Evolutionary conservation across 2,888 invertebrate species (phyloP).

Genomic region (Stenichneumon culpator): DNA sequence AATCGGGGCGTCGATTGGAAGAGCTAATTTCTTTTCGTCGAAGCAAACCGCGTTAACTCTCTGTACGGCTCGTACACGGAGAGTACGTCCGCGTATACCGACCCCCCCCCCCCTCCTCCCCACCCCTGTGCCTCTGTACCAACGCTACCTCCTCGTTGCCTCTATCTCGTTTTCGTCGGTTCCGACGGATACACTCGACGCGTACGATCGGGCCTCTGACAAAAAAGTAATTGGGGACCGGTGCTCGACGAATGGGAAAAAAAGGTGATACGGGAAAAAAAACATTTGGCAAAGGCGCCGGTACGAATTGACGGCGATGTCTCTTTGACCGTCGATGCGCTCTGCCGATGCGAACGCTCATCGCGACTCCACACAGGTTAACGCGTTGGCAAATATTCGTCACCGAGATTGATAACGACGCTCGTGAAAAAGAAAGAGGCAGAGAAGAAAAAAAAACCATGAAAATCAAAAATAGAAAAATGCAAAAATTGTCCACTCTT

Average conservation of each 20-base stretch:
- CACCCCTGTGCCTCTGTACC: constrained; percentile 3
- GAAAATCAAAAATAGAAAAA: background rate
- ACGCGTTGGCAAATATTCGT: constrained; percentile 56
- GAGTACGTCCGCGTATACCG: constrained; percentile 18
- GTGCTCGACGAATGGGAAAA: constrained; percentile 44
- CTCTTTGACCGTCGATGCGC: constrained; percentile 58
- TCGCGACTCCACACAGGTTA: constrained; percentile 25
- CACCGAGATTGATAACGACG: constrained; percentile 58
- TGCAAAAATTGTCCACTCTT: constrained; percentile 7
- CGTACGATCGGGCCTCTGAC: constrained; percentile 31
- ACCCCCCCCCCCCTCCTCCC: background rate
- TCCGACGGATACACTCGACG: constrained; percentile 22
- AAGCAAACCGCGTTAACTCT: constrained; percentile 74
- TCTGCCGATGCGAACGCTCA: background rate
- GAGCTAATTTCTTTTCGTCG: constrained; percentile 70
- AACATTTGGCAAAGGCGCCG: constrained; percentile 41
- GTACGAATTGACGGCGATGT: constrained; percentile 23
- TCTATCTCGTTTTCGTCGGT: constrained; percentile 58
- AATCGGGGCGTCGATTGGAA: constrained; percentile 64
- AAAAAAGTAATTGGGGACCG: constrained; percentile 71
- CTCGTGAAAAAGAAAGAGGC: background rate
- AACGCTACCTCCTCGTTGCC: constrained; percentile 13
- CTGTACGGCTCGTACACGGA: constrained; percentile 25
- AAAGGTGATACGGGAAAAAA: constrained; percentile 39
- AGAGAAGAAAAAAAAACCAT: constrained; percentile 24